phyloP scores from a whole-genome alignment of 2,888 invertebrate genomes.

The Scaptomyza polygonia region DNA sequence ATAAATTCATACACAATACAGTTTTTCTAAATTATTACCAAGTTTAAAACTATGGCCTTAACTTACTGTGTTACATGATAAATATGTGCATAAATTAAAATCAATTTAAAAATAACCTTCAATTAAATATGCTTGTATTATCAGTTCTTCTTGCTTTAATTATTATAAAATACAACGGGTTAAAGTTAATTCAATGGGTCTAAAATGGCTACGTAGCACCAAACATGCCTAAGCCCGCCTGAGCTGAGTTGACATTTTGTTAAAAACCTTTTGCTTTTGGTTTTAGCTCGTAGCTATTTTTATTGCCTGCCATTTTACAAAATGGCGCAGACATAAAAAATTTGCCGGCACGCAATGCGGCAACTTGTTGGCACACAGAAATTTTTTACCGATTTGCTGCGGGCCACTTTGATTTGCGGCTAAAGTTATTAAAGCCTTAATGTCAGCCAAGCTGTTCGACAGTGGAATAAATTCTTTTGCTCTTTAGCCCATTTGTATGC shows the following conservation, averaged over 20 bases:
- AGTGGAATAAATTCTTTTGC: background rate
- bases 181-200: background rate
- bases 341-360: constrained; percentile 60
- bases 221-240: constrained; percentile 5
- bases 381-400: constrained; percentile 16
- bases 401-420: constrained; percentile 48
- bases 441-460: constrained; percentile 11
- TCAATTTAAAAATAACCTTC: too few species aligned
- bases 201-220: background rate
- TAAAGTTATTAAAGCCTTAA: constrained; percentile 43
- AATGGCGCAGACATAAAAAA: constrained; percentile 58
- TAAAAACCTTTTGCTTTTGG: constrained; percentile 28
- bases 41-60: too few species aligned
- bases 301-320: constrained; percentile 53
- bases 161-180: background rate
- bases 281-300: constrained; percentile 42
- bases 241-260: constrained; percentile 45
- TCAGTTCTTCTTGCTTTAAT: too few species aligned
- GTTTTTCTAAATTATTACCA: too few species aligned
- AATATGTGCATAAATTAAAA: too few species aligned
- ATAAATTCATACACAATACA: too few species aligned
- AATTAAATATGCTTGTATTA: too few species aligned
- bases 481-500: constrained; percentile 69
- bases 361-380: constrained; percentile 51
- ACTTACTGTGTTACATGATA: too few species aligned